These are phyloP conservation scores for Smithornis capensis DNA, from an alignment of 2,113 vertebrate species.

Conservation along the genomic window DNA sequence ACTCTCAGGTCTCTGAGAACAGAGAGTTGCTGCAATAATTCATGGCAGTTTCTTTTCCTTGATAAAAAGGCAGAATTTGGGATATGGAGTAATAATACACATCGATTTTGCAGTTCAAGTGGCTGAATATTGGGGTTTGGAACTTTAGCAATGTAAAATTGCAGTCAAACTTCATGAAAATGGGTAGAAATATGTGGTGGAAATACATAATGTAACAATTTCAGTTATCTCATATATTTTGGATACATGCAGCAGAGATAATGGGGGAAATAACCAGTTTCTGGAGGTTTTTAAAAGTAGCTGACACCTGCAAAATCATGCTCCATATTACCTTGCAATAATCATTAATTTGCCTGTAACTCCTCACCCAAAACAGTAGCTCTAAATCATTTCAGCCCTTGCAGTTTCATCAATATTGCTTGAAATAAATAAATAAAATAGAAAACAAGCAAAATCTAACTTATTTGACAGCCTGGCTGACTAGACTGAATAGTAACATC, in stretches of 20 bases:
- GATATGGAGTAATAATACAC: no score
- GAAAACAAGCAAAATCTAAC: background rate
- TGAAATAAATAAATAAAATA: slow-evolving; percentile 24
- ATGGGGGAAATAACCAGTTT: background rate
- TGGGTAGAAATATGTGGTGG: background rate
- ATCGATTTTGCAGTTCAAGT: background rate
- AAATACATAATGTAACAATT: background rate
- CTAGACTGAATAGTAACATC: background rate
- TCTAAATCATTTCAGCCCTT: background rate
- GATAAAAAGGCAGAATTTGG: background rate
- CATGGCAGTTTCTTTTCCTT: background rate
- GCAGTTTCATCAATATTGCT: background rate
- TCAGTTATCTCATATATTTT: background rate
- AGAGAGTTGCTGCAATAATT: background rate
- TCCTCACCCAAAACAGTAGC: background rate
- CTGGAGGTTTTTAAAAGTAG: background rate
- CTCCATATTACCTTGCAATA: background rate
- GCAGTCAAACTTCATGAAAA: background rate
- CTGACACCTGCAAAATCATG: background rate
- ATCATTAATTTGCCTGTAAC: background rate
- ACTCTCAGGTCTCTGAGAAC: background rate
- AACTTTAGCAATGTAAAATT: background rate
- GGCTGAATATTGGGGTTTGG: background rate
- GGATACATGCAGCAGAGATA: background rate
- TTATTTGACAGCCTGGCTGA: slow-evolving; percentile 5